Conservation (phyloP, 2,113 vertebrate genomes). For the Catagonus wagneri region DNA sequence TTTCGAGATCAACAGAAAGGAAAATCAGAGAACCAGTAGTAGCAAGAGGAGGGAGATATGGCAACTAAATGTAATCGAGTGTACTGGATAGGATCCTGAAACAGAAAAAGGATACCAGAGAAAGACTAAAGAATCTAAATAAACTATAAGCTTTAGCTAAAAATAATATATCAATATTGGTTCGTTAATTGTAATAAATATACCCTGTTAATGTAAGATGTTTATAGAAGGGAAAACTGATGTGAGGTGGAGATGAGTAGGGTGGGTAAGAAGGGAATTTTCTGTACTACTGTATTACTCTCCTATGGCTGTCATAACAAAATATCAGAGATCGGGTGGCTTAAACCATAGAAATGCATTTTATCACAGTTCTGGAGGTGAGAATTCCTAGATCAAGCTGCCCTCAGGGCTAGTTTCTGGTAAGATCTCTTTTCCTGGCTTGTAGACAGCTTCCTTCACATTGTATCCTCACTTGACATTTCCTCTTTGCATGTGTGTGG, state of each 20-base stretch:
- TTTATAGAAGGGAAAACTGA: not conserved
- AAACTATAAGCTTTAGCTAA: conserved; percentile 3
- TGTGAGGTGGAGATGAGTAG: not conserved
- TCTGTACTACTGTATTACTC: not conserved
- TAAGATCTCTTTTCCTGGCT: not conserved
- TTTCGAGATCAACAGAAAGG: not conserved
- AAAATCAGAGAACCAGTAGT: not conserved
- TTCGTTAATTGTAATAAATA: conserved; percentile 2
- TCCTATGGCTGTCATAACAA: conserved; percentile 1
- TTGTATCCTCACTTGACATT: not conserved
- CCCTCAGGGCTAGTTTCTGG: not conserved
- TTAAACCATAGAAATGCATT: conserved; percentile 40
- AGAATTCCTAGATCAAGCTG: not conserved
- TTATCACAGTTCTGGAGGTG: not conserved
- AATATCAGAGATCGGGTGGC: not conserved
- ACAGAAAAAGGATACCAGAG: not conserved
- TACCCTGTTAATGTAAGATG: not conserved
- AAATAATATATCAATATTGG: not conserved
- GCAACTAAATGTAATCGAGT: not conserved
- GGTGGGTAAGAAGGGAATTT: not conserved
- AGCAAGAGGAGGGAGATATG: not conserved
- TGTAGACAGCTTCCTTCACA: not conserved
- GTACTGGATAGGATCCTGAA: not conserved
- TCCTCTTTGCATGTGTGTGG: not conserved
- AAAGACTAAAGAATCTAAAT: conserved; percentile 14